Percentiles rank a stretch among this genome's conserved stretches.
These are phyloP conservation scores for Hirtodrosophila alboralis DNA, from an alignment of 2,888 invertebrate genomes.

Conservation along the genomic window DNA sequence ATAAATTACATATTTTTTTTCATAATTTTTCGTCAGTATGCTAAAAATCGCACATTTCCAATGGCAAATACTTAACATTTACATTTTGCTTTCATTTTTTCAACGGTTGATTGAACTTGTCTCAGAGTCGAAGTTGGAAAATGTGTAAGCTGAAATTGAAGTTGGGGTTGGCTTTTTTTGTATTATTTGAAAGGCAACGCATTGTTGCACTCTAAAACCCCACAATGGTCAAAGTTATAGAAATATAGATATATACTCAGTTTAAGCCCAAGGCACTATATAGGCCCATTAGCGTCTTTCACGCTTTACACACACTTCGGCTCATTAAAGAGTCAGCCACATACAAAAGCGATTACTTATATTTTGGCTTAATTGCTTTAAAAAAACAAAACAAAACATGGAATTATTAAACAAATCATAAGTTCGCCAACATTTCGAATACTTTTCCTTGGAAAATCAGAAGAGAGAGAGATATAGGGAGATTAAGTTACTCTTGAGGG, in stretches of 20 bases:
- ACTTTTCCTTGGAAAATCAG: slow-evolving; percentile 22
- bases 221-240: slow-evolving; percentile 24
- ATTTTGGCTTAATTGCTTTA: slow-evolving; percentile 60
- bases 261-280: slow-evolving; percentile 25
- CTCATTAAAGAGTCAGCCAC: slow-evolving; percentile 42
- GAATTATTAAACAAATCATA: slow-evolving; percentile 58
- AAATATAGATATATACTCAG: slow-evolving; percentile 36
- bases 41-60: slow-evolving; percentile 76
- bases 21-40: slow-evolving; percentile 43
- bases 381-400: slow-evolving; percentile 17
- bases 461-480: slow-evolving; percentile 7
- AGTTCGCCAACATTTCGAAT: slow-evolving; percentile 31
- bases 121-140: slow-evolving; percentile 43
- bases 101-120: slow-evolving; percentile 76
- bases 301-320: slow-evolving; percentile 40
- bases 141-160: slow-evolving; percentile 29
- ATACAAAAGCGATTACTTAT: slow-evolving; percentile 41
- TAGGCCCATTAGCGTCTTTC: slow-evolving; percentile 61
- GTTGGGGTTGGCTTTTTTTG: slow-evolving; percentile 7
- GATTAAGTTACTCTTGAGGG: neutral
- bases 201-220: slow-evolving; percentile 46
- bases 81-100: slow-evolving; percentile 60
- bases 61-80: slow-evolving; percentile 67
- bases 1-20: slow-evolving; percentile 73
- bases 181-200: slow-evolving; percentile 55